Conservation (phyloP, 2,797 vertebrate species). For the Gymnocypris eckloni region DNA sequence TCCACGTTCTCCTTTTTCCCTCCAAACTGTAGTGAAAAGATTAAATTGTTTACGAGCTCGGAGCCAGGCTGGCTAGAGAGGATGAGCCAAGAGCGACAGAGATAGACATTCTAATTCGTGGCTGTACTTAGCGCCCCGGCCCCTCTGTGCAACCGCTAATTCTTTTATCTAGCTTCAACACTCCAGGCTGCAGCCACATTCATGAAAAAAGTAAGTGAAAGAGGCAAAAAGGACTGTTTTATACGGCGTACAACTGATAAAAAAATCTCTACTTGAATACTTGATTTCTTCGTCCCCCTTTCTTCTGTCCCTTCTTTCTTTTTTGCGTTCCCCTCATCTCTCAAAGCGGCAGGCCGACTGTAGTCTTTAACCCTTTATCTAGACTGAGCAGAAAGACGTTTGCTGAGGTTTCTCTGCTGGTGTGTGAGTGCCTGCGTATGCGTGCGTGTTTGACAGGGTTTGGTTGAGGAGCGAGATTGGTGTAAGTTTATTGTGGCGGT, state of each 20-base stretch:
- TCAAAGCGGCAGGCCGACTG: conserved; percentile 90
- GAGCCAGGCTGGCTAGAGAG: conserved; percentile 85
- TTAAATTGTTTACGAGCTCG: conserved; percentile 98
- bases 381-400: conserved; percentile 94
- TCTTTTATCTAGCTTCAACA: conserved; percentile 99
- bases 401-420: conserved; percentile 76
- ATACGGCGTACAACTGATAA: conserved; percentile 88
- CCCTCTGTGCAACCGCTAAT: conserved; percentile 95
- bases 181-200: conserved; percentile 95
- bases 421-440: conserved; percentile 47
- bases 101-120: conserved; percentile 97
- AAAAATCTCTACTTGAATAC: conserved; percentile 93
- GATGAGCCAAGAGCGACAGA: conserved; percentile 96
- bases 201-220: conserved; percentile 83
- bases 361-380: conserved; percentile 99
- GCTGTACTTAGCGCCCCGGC: conserved; percentile 89
- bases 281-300: conserved; percentile 81
- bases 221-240: conserved; percentile 89
- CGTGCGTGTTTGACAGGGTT: conserved; percentile 42
- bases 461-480: conserved; percentile 68
- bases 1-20: conserved; percentile 63
- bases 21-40: conserved; percentile 97
- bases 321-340: conserved; percentile 61
- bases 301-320: conserved; percentile 43
- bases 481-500: conserved; percentile 56